phyloP scores from a whole-genome alignment of 1,140 invertebrate species.

The Pristionchus pacificus region DNA sequence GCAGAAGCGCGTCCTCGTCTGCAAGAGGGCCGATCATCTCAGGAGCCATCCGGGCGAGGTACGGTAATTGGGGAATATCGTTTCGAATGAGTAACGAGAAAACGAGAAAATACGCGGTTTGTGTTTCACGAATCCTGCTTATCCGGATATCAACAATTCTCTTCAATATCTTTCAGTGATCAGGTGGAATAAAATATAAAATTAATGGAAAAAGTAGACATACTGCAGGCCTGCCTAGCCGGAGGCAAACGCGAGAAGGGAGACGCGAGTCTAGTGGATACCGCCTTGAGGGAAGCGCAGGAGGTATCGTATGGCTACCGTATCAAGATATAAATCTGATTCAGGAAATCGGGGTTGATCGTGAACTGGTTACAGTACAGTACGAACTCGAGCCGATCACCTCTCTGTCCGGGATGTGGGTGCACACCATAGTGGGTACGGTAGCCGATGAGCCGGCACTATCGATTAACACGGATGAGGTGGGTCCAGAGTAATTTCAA shows the following conservation, averaged over 20 bases:
- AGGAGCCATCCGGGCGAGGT: neutral
- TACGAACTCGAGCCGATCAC: neutral
- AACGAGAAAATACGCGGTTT: too few relatives aligned
- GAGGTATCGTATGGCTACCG: neutral
- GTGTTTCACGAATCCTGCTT: too few relatives aligned
- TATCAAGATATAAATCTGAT: too few relatives aligned
- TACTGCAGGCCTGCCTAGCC: neutral
- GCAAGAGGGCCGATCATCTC: neutral
- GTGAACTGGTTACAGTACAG: neutral
- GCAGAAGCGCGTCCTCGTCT: neutral
- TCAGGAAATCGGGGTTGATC: neutral
- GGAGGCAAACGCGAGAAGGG: neutral
- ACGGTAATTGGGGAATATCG: too few relatives aligned
- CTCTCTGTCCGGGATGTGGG: neutral
- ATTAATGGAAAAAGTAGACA: too few relatives aligned
- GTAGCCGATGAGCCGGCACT: neutral
- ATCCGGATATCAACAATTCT: too few relatives aligned
- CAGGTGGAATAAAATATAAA: too few relatives aligned
- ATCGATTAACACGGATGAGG: neutral
- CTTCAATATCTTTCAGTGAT: too few relatives aligned
- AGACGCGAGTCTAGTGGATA: neutral
- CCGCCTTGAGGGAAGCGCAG: neutral
- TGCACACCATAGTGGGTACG: neutral
- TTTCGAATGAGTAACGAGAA: too few relatives aligned
- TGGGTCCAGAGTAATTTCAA: neutral